Evolutionary conservation across 2,113 vertebrate genomes (phyloP), one percentile per base, ranked within the genome.

Genomic region (Mandrillus leucophaeus): DNA sequence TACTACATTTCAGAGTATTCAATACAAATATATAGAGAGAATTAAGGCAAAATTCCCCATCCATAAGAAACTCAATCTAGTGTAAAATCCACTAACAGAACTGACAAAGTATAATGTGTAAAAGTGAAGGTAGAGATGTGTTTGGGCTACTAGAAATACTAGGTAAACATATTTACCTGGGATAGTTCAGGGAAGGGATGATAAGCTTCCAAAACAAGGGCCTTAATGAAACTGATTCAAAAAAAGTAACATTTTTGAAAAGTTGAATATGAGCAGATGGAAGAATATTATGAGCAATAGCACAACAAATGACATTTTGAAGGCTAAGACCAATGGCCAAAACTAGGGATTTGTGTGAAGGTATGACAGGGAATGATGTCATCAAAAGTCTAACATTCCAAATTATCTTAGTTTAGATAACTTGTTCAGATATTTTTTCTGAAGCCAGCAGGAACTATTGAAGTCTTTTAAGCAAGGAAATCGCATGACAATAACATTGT

Each of bases 341-440:
- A 93, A 17, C 81, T 66, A 52, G 11, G 11, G 57, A 6, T 68
- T 25, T n/a, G 13, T 75, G 6, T 75, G 66, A 22, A 45, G 11
- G 2, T 23, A 8, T 18, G 8, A 38, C 27, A 70, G 18, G 18
- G 16, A 6, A 18, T 35, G 7, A 32, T 1, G 5, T 12, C n/a
- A 64, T 50, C 32, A 40, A 45, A 83, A 17, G 22, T 17, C 32
- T 45, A 59, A 48, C 13, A n/a, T 25, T 20, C 61, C 61, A 64
- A 64, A 30, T 64, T 64, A 14, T 64, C 38, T 11, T 16, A 81
- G 22, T 59, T 89, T 35, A 57, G 22, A 73, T 64, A 64, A 64
- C 27, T 32, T 64, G 12, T 64, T 57, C 55, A 50, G 5, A 13
- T 89, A 57, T 78, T 86, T 38, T 86, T 43, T 57, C 23, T 43